Evolutionary conservation across 2,797 vertebrate species (phyloP).

Genomic region (Galago senegalensis): DNA sequence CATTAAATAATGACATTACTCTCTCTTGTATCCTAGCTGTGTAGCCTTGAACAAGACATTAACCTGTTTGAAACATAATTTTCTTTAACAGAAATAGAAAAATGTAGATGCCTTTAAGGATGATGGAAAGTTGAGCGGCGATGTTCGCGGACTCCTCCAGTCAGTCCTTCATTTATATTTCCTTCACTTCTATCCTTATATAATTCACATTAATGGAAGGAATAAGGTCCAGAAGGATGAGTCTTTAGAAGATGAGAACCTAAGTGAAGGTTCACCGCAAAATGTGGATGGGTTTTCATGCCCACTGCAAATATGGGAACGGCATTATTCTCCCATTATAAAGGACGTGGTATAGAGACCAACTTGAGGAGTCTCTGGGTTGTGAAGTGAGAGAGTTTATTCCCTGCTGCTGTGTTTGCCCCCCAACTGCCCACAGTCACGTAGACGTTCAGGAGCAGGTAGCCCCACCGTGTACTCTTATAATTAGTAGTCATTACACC

Average conservation of each 20-base stretch:
- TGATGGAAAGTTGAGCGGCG: background rate
- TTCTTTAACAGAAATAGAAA: slow-evolving; percentile 9
- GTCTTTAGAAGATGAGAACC: background rate
- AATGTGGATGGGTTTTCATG: background rate
- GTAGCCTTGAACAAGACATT: background rate
- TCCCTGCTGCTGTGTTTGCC: background rate
- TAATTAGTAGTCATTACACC: background rate
- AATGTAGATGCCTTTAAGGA: background rate
- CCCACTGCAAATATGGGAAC: background rate
- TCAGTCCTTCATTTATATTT: background rate
- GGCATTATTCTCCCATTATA: background rate
- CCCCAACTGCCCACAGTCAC: background rate
- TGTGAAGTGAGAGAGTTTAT: background rate
- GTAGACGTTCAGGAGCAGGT: background rate
- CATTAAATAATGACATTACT: background rate
- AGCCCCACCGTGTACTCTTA: background rate
- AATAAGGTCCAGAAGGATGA: background rate
- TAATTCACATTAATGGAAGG: background rate
- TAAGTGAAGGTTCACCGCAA: background rate
- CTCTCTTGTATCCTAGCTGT: background rate
- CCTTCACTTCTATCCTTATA: background rate
- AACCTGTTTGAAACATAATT: background rate
- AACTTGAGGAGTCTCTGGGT: background rate
- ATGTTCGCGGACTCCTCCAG: background rate
- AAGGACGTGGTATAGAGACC: background rate